Conservation (phyloP, 1,140 invertebrate species). For the Drosophila athabasca region DNA sequence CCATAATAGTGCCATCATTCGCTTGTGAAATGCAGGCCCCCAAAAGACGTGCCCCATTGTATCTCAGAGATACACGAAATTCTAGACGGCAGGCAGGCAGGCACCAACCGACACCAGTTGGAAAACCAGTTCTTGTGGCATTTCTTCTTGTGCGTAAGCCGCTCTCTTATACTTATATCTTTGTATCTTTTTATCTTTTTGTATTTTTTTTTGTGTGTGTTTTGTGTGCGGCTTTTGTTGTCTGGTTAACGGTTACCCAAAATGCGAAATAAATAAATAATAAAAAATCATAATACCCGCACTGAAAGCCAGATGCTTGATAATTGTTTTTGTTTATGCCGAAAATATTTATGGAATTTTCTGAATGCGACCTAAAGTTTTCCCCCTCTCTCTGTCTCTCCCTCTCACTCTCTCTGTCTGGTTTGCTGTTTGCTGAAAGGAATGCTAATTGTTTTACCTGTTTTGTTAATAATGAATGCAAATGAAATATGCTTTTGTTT, state of each 20-base stretch:
- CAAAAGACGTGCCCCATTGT: background rate
- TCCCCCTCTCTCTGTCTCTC: conserved; percentile 23
- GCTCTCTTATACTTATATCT: conserved; percentile 9
- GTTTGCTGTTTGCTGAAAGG: conserved; percentile 29
- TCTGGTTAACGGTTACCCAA: conserved; percentile 23
- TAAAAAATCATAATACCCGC: conserved; percentile 37
- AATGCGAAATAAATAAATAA: background rate
- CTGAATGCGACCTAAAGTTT: conserved; percentile 25
- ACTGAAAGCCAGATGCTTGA: conserved; percentile 43
- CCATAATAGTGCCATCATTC: too few relatives aligned
- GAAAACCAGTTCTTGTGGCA: conserved; percentile 41
- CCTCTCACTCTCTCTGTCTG: conserved; percentile 2
- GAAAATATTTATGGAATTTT: conserved; percentile 20
- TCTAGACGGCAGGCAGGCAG: conserved; percentile 6
- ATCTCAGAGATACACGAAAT: conserved; percentile 6
- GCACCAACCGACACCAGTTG: conserved; percentile 28
- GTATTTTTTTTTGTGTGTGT: conserved; percentile 32
- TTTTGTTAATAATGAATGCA: conserved; percentile 42
- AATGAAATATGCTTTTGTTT: conserved; percentile 49
- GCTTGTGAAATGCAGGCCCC: background rate
- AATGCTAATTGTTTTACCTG: conserved; percentile 41
- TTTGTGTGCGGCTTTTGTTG: conserved; percentile 20
- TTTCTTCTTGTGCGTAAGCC: conserved; percentile 42
- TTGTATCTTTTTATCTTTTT: conserved; percentile 33
- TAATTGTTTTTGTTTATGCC: conserved; percentile 51